Conservation (phyloP, 2,797 vertebrate species). For the Hylomyscus alleni region DNA sequence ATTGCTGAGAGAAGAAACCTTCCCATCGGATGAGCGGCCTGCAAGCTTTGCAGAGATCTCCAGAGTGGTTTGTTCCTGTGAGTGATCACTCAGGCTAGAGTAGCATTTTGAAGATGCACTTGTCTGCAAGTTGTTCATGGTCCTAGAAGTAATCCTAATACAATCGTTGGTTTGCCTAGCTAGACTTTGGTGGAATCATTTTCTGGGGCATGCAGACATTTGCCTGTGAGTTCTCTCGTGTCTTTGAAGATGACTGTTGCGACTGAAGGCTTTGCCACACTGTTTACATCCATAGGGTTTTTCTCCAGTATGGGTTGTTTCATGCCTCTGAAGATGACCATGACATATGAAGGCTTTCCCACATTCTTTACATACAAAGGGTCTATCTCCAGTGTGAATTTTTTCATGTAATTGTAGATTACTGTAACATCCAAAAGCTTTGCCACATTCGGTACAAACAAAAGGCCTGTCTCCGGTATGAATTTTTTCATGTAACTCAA, state of each 20-base stretch:
- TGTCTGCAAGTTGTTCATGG: neutral
- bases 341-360: constrained; percentile 9
- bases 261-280: constrained; percentile 15
- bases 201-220: neutral
- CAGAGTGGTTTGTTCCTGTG: neutral
- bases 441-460: constrained; percentile 10
- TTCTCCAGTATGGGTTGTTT: constrained; percentile 22
- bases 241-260: neutral
- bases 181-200: neutral
- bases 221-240: constrained; percentile 9
- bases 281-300: constrained; percentile 27
- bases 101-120: neutral
- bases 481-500: constrained; percentile 16
- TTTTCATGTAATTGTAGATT: constrained; percentile 2
- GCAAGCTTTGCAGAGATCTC: neutral
- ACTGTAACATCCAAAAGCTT: neutral
- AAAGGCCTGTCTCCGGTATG: constrained; percentile 7
- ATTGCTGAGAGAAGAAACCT: neutral
- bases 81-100: neutral
- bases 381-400: constrained; percentile 14
- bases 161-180: neutral
- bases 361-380: constrained; percentile 16
- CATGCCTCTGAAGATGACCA: neutral
- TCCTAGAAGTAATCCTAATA: neutral
- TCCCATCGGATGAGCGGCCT: neutral